Base-by-base conservation (phyloP, 2,888 invertebrate genomes). In the Lithophane semibrunnea region DNA sequence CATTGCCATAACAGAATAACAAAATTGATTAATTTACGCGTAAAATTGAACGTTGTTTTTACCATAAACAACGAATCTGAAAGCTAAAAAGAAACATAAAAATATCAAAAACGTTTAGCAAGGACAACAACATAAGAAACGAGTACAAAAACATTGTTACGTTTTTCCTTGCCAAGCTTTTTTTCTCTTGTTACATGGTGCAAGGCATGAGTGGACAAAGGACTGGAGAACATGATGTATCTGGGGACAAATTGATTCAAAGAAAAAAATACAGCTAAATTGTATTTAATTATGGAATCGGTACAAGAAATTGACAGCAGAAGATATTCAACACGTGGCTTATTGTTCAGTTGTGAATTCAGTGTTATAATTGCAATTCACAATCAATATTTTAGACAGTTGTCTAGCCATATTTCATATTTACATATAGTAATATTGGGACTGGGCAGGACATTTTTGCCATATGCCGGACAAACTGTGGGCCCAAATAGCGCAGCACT, bases 71-170 rank as follows among this genome's bases (percentile, higher is more conserved):
- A 86, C 58, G 29, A 86, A 87, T 88, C 76, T 75, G 71, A 72
- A 77, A 73, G 77, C 64, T 75, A 72, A 49, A 73, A 75, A 76
- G 75, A 29, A 73, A 60, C 77, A 82, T 84, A 86, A 82, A 84
- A 87, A 87, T 84, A 84, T 84, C 80, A 79, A 80, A 86, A 88
- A 64, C 86, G 82, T 84, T 84, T 87, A 88, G 82, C 52, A 66
- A 79, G 75, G 80, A 79, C 88, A 73, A 77, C 75, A 90, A 85
- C 89, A 90, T 85, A 82, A 80, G 75, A 70, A 85, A 70, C 75
- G 71, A 80, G 90, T 89, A 91, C 91, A 93, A 89, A 92, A 93
- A 92, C 91, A 91, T 91, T 92, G 90, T 92, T 91, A 91, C 91
- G 90, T 90, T 89, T 88, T 88, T 88, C 90, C 90, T 92, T 93